A percentile compares a stretch with the other conserved stretches of the same genome.
Evolutionary conservation across 2,797 vertebrate genomes (phyloP).

Genomic region (Petrocephalus schoutedeni): DNA sequence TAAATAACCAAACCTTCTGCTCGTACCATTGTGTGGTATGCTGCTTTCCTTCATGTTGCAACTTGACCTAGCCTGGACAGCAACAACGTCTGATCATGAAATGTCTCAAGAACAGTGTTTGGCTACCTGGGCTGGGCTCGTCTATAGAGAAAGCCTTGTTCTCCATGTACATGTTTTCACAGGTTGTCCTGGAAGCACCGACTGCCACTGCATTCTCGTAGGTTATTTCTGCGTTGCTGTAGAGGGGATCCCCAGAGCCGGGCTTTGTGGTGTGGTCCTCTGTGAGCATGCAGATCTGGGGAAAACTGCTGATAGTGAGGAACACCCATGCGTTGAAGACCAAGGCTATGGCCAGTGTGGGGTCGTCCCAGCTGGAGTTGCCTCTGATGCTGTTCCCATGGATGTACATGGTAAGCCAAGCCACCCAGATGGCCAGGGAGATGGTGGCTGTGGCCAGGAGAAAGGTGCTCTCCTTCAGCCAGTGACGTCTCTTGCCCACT

Average conservation of each 20-base stretch:
- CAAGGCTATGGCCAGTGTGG: slow-evolving; percentile 78
- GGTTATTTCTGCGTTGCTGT: slow-evolving; percentile 69
- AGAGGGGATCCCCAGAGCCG: slow-evolving; percentile 65
- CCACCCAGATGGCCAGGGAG: slow-evolving; percentile 75
- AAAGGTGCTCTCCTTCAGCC: slow-evolving; percentile 70
- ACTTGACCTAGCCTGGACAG: neutral
- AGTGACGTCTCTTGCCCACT: slow-evolving; percentile 65
- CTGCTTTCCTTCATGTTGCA: neutral
- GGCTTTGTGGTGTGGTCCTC: slow-evolving; percentile 48
- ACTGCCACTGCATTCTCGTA: slow-evolving; percentile 70
- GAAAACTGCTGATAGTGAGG: slow-evolving; percentile 75
- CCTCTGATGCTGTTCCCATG: slow-evolving; percentile 59
- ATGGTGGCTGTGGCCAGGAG: slow-evolving; percentile 69
- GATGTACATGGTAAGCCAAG: slow-evolving; percentile 81
- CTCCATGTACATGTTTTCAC: slow-evolving; percentile 74
- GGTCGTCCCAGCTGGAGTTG: slow-evolving; percentile 73
- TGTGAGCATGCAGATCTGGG: slow-evolving; percentile 76
- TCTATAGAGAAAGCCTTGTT: slow-evolving; percentile 87
- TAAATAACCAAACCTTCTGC: neutral
- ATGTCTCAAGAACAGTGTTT: neutral
- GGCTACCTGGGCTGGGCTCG: slow-evolving; percentile 69
- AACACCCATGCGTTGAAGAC: slow-evolving; percentile 77
- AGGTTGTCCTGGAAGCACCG: slow-evolving; percentile 26
- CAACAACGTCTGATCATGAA: neutral
- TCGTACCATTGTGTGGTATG: neutral